Evolutionary conservation across 2,888 invertebrate species (phyloP).

Genomic region (Rhaphigaster nebulosa): DNA sequence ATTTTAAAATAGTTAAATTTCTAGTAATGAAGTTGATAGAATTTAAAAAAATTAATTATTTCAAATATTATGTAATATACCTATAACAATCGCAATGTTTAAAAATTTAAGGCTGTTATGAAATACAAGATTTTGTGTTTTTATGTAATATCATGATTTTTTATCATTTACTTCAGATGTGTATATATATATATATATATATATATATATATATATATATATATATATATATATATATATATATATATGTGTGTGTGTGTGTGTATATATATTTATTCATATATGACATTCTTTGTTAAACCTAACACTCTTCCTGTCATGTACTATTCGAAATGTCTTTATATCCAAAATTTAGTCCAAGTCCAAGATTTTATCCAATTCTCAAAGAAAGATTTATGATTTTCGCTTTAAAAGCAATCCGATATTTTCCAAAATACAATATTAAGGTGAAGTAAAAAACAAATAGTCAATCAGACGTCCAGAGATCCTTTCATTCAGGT

Average conservation of each 20-base stretch:
- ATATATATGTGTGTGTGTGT: too few relatives aligned
- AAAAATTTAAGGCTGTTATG: constrained; percentile 23
- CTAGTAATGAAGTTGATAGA: constrained; percentile 34
- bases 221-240: background rate
- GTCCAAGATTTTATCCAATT: background rate
- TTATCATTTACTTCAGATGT: background rate
- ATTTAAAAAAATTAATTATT: background rate
- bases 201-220: too few relatives aligned
- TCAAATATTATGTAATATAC: background rate
- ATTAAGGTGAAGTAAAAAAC: too few relatives aligned
- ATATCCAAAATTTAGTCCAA: too few relatives aligned
- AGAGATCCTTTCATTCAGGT: too few relatives aligned
- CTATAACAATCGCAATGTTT: background rate
- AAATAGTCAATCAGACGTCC: too few relatives aligned
- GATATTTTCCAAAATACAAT: too few relatives aligned
- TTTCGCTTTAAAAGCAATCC: background rate
- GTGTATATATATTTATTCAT: background rate
- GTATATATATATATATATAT: too few relatives aligned
- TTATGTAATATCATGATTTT: background rate
- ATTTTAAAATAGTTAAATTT: constrained; percentile 42
- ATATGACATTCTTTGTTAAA: background rate
- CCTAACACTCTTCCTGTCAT: background rate
- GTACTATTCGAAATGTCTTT: background rate
- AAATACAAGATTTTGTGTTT: constrained; percentile 2
- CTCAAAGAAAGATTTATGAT: background rate